phyloP scores from a whole-genome alignment of 2,113 vertebrate species.

The Monarcha castaneiventris region DNA sequence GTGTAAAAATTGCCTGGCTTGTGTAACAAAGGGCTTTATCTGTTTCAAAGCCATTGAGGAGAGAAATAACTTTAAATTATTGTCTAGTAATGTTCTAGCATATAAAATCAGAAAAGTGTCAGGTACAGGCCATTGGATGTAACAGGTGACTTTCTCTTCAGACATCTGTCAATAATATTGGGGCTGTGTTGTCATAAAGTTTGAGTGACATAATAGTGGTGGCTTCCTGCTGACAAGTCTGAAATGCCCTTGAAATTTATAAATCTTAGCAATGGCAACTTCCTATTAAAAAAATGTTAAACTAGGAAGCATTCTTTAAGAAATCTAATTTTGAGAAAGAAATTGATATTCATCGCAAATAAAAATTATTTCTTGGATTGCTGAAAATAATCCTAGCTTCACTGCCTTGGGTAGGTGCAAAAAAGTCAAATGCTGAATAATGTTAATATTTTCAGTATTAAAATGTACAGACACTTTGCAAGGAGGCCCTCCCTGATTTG shows the following conservation, averaged over 20 bases:
- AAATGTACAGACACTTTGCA: background rate
- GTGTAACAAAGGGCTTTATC: slow-evolving; percentile 18
- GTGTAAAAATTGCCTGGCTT: slow-evolving; percentile 30
- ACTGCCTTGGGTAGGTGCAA: background rate
- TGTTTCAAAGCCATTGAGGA: background rate
- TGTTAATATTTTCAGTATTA: background rate
- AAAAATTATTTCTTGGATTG: background rate
- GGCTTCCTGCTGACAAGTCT: background rate
- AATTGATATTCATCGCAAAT: background rate
- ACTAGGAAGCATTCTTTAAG: background rate
- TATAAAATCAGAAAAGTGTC: background rate
- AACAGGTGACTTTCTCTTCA: slow-evolving; percentile 5
- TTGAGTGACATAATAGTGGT: background rate
- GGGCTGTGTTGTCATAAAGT: background rate
- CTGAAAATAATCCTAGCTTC: background rate
- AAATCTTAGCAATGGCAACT: background rate
- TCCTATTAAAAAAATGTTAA: background rate
- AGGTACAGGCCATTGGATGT: background rate
- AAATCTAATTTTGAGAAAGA: background rate
- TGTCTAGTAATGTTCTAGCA: background rate
- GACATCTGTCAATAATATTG: background rate
- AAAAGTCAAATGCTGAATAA: background rate
- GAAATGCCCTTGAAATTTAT: background rate
- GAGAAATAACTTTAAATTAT: background rate
- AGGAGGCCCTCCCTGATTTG: background rate